These are phyloP conservation scores for Corythaixoides concolor DNA, from an alignment of 2,113 vertebrate genomes.

Conservation along the genomic window DNA sequence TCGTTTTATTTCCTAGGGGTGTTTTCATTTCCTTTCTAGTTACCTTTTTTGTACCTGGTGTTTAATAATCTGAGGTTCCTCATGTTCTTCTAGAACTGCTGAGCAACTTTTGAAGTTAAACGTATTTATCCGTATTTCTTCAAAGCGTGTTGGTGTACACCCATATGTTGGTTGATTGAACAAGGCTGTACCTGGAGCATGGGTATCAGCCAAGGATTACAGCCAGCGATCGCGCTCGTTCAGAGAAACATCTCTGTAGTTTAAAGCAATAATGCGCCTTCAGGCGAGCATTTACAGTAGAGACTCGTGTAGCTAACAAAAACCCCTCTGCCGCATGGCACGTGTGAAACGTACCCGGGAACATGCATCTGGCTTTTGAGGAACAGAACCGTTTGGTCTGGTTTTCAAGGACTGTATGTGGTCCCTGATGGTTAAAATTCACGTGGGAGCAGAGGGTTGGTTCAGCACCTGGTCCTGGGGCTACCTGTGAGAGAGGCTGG, in stretches of 20 bases:
- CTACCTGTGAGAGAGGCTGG: neutral
- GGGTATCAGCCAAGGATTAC: neutral
- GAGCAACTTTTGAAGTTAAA: neutral
- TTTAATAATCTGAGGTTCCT: neutral
- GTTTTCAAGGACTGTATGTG: neutral
- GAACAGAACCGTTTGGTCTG: neutral
- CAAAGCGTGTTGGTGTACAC: neutral
- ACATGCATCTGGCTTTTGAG: neutral
- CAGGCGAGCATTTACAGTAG: neutral
- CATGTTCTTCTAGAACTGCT: neutral
- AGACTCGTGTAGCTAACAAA: neutral
- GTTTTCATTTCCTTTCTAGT: neutral
- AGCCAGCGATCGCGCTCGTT: neutral
- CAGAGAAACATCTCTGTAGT: neutral
- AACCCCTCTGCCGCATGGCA: neutral
- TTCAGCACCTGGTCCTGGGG: neutral
- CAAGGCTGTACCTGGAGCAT: neutral
- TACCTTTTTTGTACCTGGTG: neutral
- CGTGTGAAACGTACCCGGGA: neutral
- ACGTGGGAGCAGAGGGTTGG: neutral
- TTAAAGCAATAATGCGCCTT: neutral
- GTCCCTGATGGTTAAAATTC: neutral
- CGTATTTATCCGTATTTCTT: neutral
- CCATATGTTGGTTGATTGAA: neutral
- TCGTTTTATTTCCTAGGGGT: neutral